Conservation (phyloP, 2,797 vertebrate genomes). For the Ambastaia sidthimunki region DNA sequence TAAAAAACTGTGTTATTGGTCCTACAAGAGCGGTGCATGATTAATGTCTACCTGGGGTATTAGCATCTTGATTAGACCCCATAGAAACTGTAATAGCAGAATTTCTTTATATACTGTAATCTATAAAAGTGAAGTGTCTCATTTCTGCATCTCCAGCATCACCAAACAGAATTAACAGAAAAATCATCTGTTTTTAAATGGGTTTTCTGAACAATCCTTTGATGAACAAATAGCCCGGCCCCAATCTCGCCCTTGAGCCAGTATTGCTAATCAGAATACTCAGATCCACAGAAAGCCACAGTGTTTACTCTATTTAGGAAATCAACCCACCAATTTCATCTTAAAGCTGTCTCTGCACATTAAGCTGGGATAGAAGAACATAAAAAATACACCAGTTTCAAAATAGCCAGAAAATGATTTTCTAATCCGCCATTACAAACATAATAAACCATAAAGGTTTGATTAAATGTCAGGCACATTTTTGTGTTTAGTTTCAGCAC, state of each 20-base stretch:
- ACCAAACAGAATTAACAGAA: no score
- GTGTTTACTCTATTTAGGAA: no score
- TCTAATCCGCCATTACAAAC: background rate
- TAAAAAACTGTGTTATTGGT: slow-evolving; percentile 23
- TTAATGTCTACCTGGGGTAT: slow-evolving; percentile 24
- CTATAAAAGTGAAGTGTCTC: background rate
- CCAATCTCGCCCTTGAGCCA: background rate
- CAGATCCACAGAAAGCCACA: no score
- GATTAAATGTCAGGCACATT: background rate
- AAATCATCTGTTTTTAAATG: no score
- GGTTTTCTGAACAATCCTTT: no score
- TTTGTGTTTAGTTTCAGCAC: background rate
- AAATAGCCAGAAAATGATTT: no score
- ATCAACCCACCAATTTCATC: no score
- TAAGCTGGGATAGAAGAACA: background rate
- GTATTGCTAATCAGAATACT: no score
- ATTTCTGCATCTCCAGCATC: no score
- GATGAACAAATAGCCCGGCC: no score
- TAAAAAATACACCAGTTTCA: no score
- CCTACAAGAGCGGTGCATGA: slow-evolving; percentile 8
- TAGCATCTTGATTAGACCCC: background rate
- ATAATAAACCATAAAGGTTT: background rate
- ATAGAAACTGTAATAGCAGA: slow-evolving; percentile 19
- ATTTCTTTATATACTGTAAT: background rate
- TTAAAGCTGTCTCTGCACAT: background rate